A percentile compares a stretch with the other conserved stretches of the same genome.
Conservation (phyloP, 2,113 vertebrate genomes). For the Amphiprion percula region DNA sequence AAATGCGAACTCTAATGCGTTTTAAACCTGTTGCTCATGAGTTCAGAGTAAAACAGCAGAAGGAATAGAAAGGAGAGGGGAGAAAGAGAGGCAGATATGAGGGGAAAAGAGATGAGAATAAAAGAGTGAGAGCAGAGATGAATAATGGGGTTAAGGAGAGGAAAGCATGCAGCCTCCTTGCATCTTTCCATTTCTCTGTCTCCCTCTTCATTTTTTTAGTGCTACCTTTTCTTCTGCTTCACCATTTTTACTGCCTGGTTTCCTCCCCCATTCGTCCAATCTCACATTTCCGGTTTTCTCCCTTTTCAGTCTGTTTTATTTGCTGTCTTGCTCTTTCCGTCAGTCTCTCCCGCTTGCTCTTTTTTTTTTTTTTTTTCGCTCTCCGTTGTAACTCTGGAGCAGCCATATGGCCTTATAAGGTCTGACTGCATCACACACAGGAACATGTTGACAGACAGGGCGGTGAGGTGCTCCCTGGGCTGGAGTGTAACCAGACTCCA, state of each 20-base stretch:
- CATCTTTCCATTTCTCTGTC: conserved; percentile 14
- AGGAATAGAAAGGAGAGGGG: neutral
- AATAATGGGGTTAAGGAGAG: conserved; percentile 48
- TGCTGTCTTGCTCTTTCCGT: neutral
- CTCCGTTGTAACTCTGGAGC: conserved; percentile 31
- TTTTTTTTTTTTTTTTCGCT: neutral
- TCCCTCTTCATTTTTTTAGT: conserved; percentile 1
- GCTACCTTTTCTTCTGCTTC: conserved; percentile 9
- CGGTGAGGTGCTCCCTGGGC: conserved; percentile 63
- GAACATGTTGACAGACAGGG: conserved; percentile 51
- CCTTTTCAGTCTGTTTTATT: conserved; percentile 20
- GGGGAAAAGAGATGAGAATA: neutral
- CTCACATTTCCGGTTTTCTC: conserved; percentile 26
- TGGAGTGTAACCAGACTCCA: conserved; percentile 69
- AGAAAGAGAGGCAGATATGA: neutral
- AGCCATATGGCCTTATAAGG: conserved; percentile 74
- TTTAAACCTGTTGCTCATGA: conserved; percentile 3
- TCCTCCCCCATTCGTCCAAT: conserved; percentile 9
- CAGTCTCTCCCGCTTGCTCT: neutral
- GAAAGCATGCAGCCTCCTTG: conserved; percentile 50
- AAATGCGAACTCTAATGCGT: neutral
- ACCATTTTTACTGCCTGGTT: neutral
- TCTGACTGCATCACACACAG: conserved; percentile 47
- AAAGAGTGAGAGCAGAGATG: conserved; percentile 23
- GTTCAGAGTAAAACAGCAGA: neutral